Base-by-base conservation (phyloP, 2,797 vertebrate species). In the Nothura maculosa region DNA sequence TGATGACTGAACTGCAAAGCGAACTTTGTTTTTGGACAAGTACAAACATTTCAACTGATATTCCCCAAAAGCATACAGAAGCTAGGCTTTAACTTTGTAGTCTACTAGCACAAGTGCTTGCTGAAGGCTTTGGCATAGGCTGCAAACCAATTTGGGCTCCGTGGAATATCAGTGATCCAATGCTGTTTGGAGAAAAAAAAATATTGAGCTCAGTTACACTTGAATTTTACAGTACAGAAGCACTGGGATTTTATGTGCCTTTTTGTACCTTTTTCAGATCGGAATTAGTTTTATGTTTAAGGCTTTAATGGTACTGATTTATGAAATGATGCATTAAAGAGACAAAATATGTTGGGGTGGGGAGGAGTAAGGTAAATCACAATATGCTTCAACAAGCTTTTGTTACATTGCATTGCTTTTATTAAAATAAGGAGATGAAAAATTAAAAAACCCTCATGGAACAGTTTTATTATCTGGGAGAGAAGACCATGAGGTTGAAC, bases 221-320 rank as follows among this genome's bases (percentile, higher is more conserved):
- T 99, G 99, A 99, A 99, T 99, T 99, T 99, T 99, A 99, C 99
- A 99, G 99, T 99, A 99, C 99, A 99, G 99, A 99, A 99, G 99
- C 99, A 99, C 99, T 99, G 99, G 99, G 99, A 99, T 99, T 99
- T 99, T 99, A 99, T 98, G 99, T 99, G 99, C 99, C 99, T 99
- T 99, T 99, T 99, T 99, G 99, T 99, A 99, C 99, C 99, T 99
- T 99, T 99, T 99, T 98, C 98, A 98, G 98, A 99, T 99, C 98
- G 98, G 98, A 99, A 99, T 99, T 99, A 99, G 99, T 99, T 99
- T 99, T 99, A 98, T 98, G 99, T 99, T 99, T 98, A 99, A 99
- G 98, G 99, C 99, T 99, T 99, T 99, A 99, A 99, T 98, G 98
- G 99, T 99, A 99, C 99, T 99, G 99, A 99, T 98, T 99, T 99